Percentiles rank a stretch among this genome's conserved stretches.
These are phyloP conservation scores for Coptodon rendalli DNA, from an alignment of 2,113 vertebrate genomes.

Conservation along the genomic window DNA sequence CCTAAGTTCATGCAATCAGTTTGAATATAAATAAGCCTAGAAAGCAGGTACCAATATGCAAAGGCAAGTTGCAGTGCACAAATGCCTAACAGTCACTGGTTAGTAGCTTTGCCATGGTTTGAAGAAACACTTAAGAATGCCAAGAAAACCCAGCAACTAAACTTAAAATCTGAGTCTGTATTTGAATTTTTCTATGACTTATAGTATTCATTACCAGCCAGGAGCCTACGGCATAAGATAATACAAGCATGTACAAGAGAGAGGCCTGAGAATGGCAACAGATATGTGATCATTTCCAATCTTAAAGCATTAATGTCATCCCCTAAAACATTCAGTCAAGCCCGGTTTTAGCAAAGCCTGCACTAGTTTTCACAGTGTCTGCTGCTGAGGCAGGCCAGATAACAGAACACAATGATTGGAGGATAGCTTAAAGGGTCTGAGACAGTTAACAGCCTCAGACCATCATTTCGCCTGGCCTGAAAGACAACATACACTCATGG, in stretches of 20 bases:
- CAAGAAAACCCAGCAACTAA: conserved; percentile 21
- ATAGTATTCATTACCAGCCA: conserved; percentile 39
- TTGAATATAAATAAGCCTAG: conserved; percentile 59
- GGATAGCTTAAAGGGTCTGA: conserved; percentile 54
- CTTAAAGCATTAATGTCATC: conserved; percentile 9
- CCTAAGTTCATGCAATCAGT: conserved; percentile 47
- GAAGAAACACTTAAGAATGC: conserved; percentile 12
- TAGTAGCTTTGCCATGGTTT: conserved; percentile 48
- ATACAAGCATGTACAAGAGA: conserved; percentile 37
- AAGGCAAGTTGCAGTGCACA: conserved; percentile 49
- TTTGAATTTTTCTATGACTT: conserved; percentile 38
- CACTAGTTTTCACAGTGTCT: conserved; percentile 66
- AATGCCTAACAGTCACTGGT: conserved; percentile 56
- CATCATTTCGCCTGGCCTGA: conserved; percentile 1
- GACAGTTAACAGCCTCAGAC: conserved; percentile 2
- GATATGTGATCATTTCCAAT: conserved; percentile 5
- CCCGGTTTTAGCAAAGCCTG: conserved; percentile 26
- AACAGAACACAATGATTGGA: conserved; percentile 38
- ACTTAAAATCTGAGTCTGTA: conserved; percentile 4
- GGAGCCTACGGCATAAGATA: not conserved
- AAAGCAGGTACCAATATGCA: conserved; percentile 50
- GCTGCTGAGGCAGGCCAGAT: conserved; percentile 52
- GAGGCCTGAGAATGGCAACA: conserved; percentile 22
- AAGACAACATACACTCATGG: not conserved
- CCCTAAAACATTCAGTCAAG: conserved; percentile 41